Conservation (phyloP, 2,888 invertebrate genomes). For the Agriopis marginaria region DNA sequence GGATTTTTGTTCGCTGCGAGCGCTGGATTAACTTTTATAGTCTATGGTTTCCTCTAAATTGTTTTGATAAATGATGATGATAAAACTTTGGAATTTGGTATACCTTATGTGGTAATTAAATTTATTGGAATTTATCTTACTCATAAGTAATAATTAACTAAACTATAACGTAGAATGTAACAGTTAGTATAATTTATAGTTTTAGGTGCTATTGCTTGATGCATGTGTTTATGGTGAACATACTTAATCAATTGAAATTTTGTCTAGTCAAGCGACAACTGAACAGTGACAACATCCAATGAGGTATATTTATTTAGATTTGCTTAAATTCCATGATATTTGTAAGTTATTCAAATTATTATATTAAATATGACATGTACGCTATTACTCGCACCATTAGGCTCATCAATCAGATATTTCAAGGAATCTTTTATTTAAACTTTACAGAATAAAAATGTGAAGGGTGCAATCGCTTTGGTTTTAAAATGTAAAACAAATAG, state of each 20-base stretch:
- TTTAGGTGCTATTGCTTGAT: slow-evolving; percentile 50
- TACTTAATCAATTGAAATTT: slow-evolving; percentile 43
- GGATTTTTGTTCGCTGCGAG: slow-evolving; percentile 22
- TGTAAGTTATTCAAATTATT: slow-evolving; percentile 35
- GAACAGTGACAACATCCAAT: slow-evolving; percentile 42
- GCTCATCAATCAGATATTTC: slow-evolving; percentile 7
- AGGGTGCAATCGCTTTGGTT: not conserved
- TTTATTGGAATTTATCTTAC: slow-evolving; percentile 30
- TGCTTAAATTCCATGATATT: slow-evolving; percentile 33
- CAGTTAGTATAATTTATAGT: slow-evolving; percentile 48
- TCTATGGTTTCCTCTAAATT: slow-evolving; percentile 26
- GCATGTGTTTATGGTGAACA: slow-evolving; percentile 42
- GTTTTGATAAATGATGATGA: slow-evolving; percentile 16
- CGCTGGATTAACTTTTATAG: slow-evolving; percentile 16
- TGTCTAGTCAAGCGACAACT: slow-evolving; percentile 46
- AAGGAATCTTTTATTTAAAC: not conserved
- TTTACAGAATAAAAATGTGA: not conserved
- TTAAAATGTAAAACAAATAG: not conserved
- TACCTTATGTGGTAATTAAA: slow-evolving; percentile 21
- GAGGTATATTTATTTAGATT: slow-evolving; percentile 41
- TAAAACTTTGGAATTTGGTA: slow-evolving; percentile 23
- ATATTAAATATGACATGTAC: slow-evolving; percentile 33
- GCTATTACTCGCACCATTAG: slow-evolving; percentile 18
- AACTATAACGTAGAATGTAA: slow-evolving; percentile 44
- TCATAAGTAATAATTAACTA: slow-evolving; percentile 31